phyloP scores from a whole-genome alignment of 2,888 invertebrate genomes.

The Antheraea yamamai region DNA sequence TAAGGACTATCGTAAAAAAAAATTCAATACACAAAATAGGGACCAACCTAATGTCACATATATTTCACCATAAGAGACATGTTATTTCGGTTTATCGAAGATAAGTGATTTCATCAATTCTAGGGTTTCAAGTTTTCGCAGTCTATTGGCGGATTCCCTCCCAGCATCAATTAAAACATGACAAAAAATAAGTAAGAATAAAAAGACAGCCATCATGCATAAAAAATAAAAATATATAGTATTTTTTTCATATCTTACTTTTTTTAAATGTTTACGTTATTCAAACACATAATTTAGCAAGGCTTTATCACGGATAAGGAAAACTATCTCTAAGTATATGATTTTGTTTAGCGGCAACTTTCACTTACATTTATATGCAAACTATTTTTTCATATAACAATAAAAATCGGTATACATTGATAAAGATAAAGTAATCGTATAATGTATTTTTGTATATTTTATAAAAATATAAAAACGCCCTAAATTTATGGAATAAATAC shows the following conservation, averaged over 20 bases:
- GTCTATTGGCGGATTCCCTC: background rate
- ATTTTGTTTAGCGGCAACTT: background rate
- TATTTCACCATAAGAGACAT: no score
- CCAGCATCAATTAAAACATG: background rate
- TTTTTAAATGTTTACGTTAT: background rate
- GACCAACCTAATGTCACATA: no score
- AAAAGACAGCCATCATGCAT: slow-evolving; percentile 12
- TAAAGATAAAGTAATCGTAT: no score
- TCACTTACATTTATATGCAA: slow-evolving; percentile 10
- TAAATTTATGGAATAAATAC: no score
- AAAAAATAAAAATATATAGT: background rate
- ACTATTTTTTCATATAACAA: background rate
- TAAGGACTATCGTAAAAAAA: no score
- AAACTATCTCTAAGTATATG: background rate
- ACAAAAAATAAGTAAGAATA: background rate
- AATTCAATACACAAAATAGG: no score
- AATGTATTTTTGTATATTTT: no score
- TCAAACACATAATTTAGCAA: background rate
- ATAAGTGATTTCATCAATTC: background rate
- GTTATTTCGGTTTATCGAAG: no score
- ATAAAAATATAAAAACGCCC: no score
- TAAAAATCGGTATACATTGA: background rate
- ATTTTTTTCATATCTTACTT: background rate
- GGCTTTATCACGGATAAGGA: background rate
- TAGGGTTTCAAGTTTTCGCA: background rate